A percentile compares a stretch with the other conserved stretches of the same genome.
These are phyloP conservation scores for Drosophila prolongata DNA, from an alignment of 2,888 invertebrate genomes.

Conservation along the genomic window DNA sequence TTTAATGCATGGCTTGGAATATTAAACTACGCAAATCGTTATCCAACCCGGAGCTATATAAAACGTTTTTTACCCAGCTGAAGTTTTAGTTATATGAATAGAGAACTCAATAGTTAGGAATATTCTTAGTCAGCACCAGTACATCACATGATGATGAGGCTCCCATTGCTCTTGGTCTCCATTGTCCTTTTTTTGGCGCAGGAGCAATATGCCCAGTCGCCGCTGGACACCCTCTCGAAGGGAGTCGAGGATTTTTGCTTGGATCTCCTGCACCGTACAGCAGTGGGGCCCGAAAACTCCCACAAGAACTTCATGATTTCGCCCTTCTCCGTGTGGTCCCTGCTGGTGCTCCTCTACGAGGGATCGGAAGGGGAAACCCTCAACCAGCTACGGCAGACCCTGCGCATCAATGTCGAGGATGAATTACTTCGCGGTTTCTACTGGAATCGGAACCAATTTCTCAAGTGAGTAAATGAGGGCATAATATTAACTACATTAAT, in stretches of 20 bases:
- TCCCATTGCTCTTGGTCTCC: too few relatives aligned
- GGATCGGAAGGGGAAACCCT: conserved; percentile 86
- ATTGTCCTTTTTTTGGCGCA: too few relatives aligned
- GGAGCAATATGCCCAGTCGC: conserved; percentile 36
- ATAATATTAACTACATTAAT: not conserved
- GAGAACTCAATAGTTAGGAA: too few relatives aligned
- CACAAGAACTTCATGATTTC: conserved; percentile 86
- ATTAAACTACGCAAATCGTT: not conserved
- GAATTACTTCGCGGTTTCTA: conserved; percentile 49
- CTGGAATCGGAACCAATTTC: conserved; percentile 46
- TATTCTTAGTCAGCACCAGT: too few relatives aligned
- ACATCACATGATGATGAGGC: too few relatives aligned
- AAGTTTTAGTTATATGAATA: too few relatives aligned
- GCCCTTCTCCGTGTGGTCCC: conserved; percentile 89
- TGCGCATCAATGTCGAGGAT: conserved; percentile 70
- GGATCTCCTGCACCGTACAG: conserved; percentile 57
- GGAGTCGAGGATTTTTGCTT: conserved; percentile 77
- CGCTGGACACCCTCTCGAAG: conserved; percentile 51
- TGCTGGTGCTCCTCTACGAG: conserved; percentile 87
- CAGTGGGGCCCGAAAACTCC: too few relatives aligned
- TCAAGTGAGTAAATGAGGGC: conserved; percentile 46
- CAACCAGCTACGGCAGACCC: conserved; percentile 85
- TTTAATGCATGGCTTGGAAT: not conserved
- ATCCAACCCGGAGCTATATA: not conserved
- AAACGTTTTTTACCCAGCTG: not conserved